These are phyloP conservation scores for Brachionus paranguensis DNA, from an alignment of 1,140 invertebrate species.

Conservation along the genomic window DNA sequence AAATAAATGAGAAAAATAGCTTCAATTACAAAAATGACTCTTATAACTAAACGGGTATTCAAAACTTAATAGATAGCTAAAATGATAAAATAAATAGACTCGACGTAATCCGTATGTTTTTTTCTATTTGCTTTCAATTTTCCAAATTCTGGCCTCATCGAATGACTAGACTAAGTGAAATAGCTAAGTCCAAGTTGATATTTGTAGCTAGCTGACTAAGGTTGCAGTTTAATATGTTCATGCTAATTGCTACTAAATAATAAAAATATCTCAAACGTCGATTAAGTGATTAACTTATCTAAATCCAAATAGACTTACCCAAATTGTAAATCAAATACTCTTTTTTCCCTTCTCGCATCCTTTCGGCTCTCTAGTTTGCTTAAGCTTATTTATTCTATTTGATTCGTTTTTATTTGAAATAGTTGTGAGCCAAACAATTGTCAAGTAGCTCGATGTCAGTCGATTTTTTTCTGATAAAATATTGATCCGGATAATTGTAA, in stretches of 20 bases:
- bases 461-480: background rate
- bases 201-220: background rate
- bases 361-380: background rate
- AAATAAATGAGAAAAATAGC: background rate
- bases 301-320: background rate
- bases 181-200: background rate
- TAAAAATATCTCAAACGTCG: background rate
- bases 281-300: slow-evolving; percentile 13
- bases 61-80: background rate
- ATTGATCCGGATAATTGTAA: background rate
- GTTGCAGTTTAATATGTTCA: slow-evolving; percentile 4
- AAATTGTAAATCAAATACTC: slow-evolving; percentile 10
- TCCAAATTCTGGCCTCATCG: background rate
- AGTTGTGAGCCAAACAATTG: background rate
- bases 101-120: background rate
- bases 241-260: background rate
- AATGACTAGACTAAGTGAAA: background rate
- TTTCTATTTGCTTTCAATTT: background rate
- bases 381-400: slow-evolving; percentile 13
- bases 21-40: background rate
- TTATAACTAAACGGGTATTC: background rate
- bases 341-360: background rate
- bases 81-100: background rate
- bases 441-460: background rate
- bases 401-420: background rate